Base-by-base conservation (phyloP, 2,888 invertebrate species). In the Marronus borbonicus region DNA sequence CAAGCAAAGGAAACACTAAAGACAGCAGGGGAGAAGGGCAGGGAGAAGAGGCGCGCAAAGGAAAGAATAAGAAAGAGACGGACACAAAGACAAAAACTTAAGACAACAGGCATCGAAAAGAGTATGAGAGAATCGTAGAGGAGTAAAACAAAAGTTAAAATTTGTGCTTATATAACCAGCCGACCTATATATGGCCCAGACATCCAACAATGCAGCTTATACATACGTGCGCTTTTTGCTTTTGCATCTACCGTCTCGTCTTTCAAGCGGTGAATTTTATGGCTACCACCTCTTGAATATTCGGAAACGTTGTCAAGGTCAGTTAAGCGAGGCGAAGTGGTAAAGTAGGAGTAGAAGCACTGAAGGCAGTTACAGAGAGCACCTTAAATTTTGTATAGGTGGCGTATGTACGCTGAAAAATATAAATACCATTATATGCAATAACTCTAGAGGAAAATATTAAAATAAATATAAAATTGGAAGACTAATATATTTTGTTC, bases 131-230 rank as follows among this genome's bases (percentile, higher is more conserved):
- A 58, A 55, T 52, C 39, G 36, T 44, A n/a, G 78, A 76, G 70
- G 79, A 79, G 76, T 76, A 80, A 75, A 76, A 79, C 80, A 72
- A 80, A 80, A 80, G 70, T 70, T 70, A 72, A 76, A 68, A 50
- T 50, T 70, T 66, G 76, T 68, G 79, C 83, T 84, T 84, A 84
- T 84, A 84, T 83, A 83, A 83, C 83, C 82, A 82, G 83, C 84
- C 83, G 84, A 84, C 84, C 84, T 88, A 88, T 87, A 88, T 88
- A 87, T 85, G 87, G 86, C 86, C 87, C 87, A 88, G 88, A 88
- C 87, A 86, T 83, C 82, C 82, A 87, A 85, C 85, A 87, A 88
- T 88, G 88, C 86, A 81, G 84, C 82, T 69, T 79, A 64, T 68
- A 70, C 76, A 64, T 68, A 70, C 76, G 65, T 39, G 58, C 58